phyloP scores from a whole-genome alignment of 2,797 vertebrate genomes.

The Characodon lateralis region DNA sequence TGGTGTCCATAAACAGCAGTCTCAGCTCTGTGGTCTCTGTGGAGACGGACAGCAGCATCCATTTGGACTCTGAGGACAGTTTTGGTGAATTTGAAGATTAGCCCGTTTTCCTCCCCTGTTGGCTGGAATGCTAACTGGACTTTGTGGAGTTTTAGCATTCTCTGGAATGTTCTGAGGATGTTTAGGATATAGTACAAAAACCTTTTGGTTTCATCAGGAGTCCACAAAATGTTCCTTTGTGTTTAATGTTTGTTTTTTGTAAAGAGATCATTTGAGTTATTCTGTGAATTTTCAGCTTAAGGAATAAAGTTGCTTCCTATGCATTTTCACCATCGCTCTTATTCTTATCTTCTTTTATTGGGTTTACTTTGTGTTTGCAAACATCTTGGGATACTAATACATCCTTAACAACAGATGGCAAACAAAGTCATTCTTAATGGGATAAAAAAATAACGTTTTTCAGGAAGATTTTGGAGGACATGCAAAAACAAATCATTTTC shows the following conservation, averaged over 20 bases:
- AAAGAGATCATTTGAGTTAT: slow-evolving; percentile 22
- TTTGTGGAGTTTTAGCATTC: slow-evolving; percentile 7
- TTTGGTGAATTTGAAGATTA: slow-evolving; percentile 45
- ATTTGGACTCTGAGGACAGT: slow-evolving; percentile 54
- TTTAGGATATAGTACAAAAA: background rate
- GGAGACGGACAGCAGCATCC: slow-evolving; percentile 60
- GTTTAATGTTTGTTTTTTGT: slow-evolving; percentile 35
- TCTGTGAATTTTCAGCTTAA: slow-evolving; percentile 49
- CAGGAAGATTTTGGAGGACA: too few relatives aligned
- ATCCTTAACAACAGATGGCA: background rate
- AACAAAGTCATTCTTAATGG: background rate
- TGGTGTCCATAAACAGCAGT: slow-evolving; percentile 60
- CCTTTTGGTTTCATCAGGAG: slow-evolving; percentile 10
- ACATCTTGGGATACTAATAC: background rate
- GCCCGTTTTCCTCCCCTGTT: background rate
- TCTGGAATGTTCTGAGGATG: background rate
- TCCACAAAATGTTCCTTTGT: slow-evolving; percentile 2
- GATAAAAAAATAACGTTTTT: background rate
- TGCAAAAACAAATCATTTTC: too few relatives aligned
- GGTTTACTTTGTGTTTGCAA: background rate
- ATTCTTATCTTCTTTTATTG: slow-evolving; percentile 1
- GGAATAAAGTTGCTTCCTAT: slow-evolving; percentile 62
- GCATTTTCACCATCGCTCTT: slow-evolving; percentile 26
- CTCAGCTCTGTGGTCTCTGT: slow-evolving; percentile 61
- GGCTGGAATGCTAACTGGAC: slow-evolving; percentile 18